These are phyloP conservation scores for Rhinoraja longicauda DNA, from an alignment of 2,797 vertebrate species.

Conservation along the genomic window DNA sequence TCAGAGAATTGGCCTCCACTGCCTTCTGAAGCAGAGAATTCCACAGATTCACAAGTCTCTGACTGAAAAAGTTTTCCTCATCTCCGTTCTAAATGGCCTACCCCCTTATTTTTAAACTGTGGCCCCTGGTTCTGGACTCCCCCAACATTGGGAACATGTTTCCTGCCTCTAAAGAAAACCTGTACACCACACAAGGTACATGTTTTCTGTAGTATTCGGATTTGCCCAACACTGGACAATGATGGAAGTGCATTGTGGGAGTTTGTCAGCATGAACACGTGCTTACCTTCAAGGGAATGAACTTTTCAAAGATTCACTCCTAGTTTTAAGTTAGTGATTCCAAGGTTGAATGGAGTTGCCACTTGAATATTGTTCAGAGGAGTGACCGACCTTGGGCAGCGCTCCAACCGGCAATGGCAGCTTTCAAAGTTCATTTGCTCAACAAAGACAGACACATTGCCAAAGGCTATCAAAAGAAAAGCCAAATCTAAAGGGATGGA, in stretches of 20 bases:
- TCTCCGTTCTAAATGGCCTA: too few species aligned
- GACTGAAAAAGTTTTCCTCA: too few species aligned
- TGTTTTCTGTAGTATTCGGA: not conserved
- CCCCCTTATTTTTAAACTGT: too few species aligned
- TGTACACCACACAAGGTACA: not conserved
- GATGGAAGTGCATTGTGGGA: not conserved
- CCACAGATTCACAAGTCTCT: too few species aligned
- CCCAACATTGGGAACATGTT: too few species aligned
- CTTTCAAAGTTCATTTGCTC: slow-evolving; percentile 29
- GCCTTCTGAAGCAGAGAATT: too few species aligned
- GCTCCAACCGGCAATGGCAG: slow-evolving; percentile 25
- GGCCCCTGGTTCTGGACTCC: too few species aligned
- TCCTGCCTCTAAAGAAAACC: too few species aligned
- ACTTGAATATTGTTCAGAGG: not conserved
- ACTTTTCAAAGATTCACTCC: not conserved
- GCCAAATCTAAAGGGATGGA: not conserved
- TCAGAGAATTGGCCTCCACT: too few species aligned
- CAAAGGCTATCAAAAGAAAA: slow-evolving; percentile 15
- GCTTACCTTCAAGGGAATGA: not conserved
- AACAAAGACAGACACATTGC: not conserved
- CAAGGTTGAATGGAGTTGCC: not conserved
- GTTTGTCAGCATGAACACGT: not conserved
- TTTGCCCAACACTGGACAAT: not conserved
- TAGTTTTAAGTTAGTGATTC: not conserved
- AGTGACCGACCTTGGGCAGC: not conserved